A percentile compares a stretch with the other conserved stretches of the same genome.
Conservation (phyloP, 1,140 invertebrate species). For the Trinorchestia longiramus region DNA sequence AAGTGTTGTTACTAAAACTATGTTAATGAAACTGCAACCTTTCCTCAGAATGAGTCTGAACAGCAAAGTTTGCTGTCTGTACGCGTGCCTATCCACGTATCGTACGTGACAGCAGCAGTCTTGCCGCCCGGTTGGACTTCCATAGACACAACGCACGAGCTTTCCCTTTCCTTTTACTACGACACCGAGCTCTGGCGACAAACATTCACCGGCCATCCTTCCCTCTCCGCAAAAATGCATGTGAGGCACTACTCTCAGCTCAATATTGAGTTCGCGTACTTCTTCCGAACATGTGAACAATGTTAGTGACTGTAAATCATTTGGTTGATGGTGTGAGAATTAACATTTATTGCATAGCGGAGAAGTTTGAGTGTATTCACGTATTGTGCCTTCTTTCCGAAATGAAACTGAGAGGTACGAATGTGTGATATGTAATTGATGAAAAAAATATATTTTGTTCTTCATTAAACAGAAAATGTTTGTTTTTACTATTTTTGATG, state of each 20-base stretch:
- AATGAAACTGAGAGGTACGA: no score
- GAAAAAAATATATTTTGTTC: no score
- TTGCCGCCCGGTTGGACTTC: conserved; percentile 72
- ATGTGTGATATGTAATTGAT: no score
- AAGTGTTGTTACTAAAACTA: no score
- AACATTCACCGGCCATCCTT: conserved; percentile 70
- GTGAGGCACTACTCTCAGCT: neutral
- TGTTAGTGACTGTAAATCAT: neutral
- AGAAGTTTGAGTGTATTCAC: no score
- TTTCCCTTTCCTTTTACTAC: conserved; percentile 73
- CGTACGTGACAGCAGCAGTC: conserved; percentile 70
- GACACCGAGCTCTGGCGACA: conserved; percentile 70
- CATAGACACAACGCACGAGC: conserved; percentile 72
- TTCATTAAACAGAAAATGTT: no score
- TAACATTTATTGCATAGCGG: neutral
- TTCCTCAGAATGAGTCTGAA: conserved; percentile 68
- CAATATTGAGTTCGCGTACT: neutral
- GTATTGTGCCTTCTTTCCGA: no score
- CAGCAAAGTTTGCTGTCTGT: conserved; percentile 71
- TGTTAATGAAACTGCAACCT: neutral
- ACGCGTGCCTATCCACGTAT: conserved; percentile 72
- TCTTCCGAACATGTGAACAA: neutral
- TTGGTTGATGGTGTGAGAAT: neutral
- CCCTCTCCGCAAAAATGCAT: conserved; percentile 69
- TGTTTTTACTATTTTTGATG: no score